Evolutionary conservation across 1,140 invertebrate genomes (phyloP), one percentile per base, ranked within the genome.

Genomic region (Lerema accius): DNA sequence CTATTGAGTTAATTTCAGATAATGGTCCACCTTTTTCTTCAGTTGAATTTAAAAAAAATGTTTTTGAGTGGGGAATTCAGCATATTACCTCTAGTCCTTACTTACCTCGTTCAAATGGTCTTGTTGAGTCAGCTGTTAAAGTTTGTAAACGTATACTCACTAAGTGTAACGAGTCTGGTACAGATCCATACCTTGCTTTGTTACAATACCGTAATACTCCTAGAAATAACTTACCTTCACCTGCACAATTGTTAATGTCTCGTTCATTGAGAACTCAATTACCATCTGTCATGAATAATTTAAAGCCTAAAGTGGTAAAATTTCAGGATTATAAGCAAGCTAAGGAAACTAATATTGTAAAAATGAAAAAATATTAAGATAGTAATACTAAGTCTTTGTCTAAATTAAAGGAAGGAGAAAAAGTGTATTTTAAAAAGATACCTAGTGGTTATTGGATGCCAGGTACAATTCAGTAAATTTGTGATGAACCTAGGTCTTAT

Each of bases 31-130:
- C 65, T 46, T 67, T 71, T 14, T 62, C 60, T 53, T 67, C 58
- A 13, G 17, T 45, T 39, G 58, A 64, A 11, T 67, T 67, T 40
- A 58, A 64, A 17, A 60, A 55, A 14, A 67, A 67, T 46, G 46
- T 45, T 35, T 17, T 53, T 40, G 60, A 66, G 11, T 70, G 68
- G 68, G 60, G 45, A 14, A 66, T 70, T 28, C 3, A 67, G n/a
- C 61, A 67, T 7, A 67, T 42, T 39, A 67, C 43, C 16, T 69
- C 67, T 46, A 71, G 69, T 67, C 65, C 65, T 19, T 58, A 71
- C 26, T 32, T 58, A 28, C 51, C 61, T 28, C 19, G 53, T 17
- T 66, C 64, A 56, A 71, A 71, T 67, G 68, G 68, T n/a, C 46
- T 71, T 9, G 49, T 49, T 43, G 64, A 71, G 28, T 39, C 45